These are phyloP conservation scores for Salvelinus sp. DNA, from an alignment of 2,113 vertebrate species.

Conservation along the genomic window DNA sequence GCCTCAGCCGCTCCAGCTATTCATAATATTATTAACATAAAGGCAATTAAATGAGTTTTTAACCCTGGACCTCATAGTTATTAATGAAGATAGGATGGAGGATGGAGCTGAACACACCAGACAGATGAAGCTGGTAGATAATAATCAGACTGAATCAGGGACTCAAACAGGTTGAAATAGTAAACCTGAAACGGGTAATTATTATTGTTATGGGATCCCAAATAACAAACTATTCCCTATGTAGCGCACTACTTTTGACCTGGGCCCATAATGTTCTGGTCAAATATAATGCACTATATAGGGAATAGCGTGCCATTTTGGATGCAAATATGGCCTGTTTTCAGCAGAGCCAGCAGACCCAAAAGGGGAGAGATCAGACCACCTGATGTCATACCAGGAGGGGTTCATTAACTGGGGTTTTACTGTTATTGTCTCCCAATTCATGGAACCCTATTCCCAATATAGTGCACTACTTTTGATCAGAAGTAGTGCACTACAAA, in stretches of 20 bases:
- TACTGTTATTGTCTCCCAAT: constrained; percentile 72
- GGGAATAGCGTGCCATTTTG: no score
- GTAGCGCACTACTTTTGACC: no score
- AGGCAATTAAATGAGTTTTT: constrained; percentile 99
- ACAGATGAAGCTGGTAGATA: constrained; percentile 94
- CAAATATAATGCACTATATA: no score
- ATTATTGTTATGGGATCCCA: constrained; percentile 53
- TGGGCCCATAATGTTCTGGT: no score
- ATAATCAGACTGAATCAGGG: constrained; percentile 91
- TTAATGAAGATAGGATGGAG: constrained; percentile 93
- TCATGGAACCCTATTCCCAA: no score
- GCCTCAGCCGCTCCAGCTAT: constrained; percentile 79
- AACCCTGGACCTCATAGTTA: constrained; percentile 99
- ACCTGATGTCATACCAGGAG: constrained; percentile 87
- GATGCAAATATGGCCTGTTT: constrained; percentile 78
- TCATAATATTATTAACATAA: constrained; percentile 99
- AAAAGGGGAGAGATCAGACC: constrained; percentile 85
- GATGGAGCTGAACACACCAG: constrained; percentile 75
- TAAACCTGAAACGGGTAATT: constrained; percentile 93
- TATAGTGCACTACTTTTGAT: no score
- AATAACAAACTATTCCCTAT: no score
- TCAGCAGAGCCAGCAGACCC: constrained; percentile 80
- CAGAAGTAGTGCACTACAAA: no score
- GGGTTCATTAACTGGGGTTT: constrained; percentile 93
- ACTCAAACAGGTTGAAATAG: constrained; percentile 92